phyloP scores from a whole-genome alignment of 2,113 vertebrate species.

The Vicugna pacos region DNA sequence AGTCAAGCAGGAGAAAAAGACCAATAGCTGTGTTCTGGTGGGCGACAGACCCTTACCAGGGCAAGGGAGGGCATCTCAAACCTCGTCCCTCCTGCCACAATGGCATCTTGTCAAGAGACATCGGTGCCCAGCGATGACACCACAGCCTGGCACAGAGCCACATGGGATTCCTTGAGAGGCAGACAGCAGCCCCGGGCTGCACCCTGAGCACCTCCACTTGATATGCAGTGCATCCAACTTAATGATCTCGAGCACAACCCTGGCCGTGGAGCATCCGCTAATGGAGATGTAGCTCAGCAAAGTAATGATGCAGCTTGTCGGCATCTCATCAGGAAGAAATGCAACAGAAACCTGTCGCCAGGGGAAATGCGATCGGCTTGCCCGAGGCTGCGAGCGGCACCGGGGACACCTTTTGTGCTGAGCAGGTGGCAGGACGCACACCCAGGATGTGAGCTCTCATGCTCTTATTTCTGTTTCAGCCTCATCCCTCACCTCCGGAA shows the following conservation, averaged over 20 bases:
- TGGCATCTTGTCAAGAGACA: background rate
- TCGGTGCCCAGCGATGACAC: background rate
- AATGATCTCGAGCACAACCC: background rate
- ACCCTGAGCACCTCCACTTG: background rate
- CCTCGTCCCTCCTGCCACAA: background rate
- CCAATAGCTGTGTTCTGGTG: background rate
- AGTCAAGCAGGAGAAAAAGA: background rate
- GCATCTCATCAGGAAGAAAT: rapidly evolving
- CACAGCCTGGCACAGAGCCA: background rate
- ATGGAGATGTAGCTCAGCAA: rapidly evolving
- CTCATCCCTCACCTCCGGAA: background rate
- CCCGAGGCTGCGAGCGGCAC: rapidly evolving
- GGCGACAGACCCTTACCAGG: background rate
- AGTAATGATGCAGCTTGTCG: rapidly evolving
- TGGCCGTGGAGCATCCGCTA: background rate
- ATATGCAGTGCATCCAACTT: rapidly evolving
- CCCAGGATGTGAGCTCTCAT: too few relatives aligned
- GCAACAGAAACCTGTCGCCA: rapidly evolving
- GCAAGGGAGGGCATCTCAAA: background rate
- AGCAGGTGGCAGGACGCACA: background rate
- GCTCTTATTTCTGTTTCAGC: too few relatives aligned
- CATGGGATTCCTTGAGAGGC: rapidly evolving
- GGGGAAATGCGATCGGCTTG: rapidly evolving
- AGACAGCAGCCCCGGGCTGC: background rate
- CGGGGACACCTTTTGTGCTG: rapidly evolving